Evolutionary conservation across 2,888 invertebrate species (phyloP), one percentile per base, ranked within the genome.

Genomic region (Cybosia mesomella): DNA sequence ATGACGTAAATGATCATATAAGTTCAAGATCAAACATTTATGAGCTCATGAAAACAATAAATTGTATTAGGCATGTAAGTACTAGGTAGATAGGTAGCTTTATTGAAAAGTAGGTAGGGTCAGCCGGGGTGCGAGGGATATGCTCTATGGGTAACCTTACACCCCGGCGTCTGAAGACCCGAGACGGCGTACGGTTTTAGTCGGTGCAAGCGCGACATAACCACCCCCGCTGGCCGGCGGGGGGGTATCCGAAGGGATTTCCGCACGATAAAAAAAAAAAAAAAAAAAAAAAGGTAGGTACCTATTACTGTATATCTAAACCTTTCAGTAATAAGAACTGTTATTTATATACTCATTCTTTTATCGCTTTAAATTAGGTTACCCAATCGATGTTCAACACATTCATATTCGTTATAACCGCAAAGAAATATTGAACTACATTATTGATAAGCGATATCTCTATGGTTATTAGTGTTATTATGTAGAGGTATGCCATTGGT

Each of bases 381-480:
- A 63, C 63, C 39, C 34, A 66, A 68, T 71, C 60, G 39, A 39
- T 34, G 57, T 58, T 71, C 43, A 21, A 61, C 36, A 61, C 21
- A 62, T 22, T 57, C 43, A 64, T 68, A 62, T 22, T 53, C 49
- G 62, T 68, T 68, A 63, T 32, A 63, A 70, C 39, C 65, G 54
- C 66, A 66, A 68, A 72, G 64, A 74, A 73, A 74, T 67, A 70
- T 72, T 66, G 67, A 76, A 67, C 65, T 62, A 24, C 21, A 22
- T 22, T 71, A 60, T 66, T 60, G 84, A 82, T 83, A 85, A 81
- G 71, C 76, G 70, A 72, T 81, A 83, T 82, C 82, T 83, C 76
- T 77, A 83, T 71, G 80, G 58, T 58, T 58, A 9, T 13, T 55
- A 22, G 15, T 49, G 74, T 55, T 34, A 58, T 54, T 54, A 59